Percentiles rank a stretch among this genome's conserved stretches.
phyloP scores from a whole-genome alignment of 2,113 vertebrate genomes.

The Pyxicephalus adspersus region DNA sequence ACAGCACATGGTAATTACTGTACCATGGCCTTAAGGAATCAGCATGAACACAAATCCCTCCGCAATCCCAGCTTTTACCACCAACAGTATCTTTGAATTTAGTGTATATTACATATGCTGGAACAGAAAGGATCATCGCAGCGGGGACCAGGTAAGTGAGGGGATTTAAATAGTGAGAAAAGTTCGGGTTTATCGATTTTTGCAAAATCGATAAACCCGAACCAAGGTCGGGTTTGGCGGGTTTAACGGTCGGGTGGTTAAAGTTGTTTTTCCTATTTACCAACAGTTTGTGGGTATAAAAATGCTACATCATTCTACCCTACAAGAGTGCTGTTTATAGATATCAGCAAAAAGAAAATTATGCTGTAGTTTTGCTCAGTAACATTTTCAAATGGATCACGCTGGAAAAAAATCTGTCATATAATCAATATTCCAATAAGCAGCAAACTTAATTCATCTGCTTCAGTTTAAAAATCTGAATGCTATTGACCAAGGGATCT shows the following conservation, averaged over 20 bases:
- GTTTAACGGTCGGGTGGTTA: no score
- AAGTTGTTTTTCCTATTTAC: no score
- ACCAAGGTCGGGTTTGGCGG: no score
- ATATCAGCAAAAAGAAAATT: not conserved
- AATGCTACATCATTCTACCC: no score
- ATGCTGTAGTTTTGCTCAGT: conserved; percentile 1
- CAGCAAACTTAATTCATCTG: conserved; percentile 60
- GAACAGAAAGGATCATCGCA: no score
- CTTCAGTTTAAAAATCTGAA: conserved; percentile 36
- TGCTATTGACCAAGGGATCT: conserved; percentile 31
- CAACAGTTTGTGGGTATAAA: no score
- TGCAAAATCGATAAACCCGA: no score
- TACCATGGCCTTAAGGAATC: conserved; percentile 17
- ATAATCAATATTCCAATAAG: conserved; percentile 63
- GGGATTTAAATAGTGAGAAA: no score
- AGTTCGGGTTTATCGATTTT: no score
- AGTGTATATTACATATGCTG: no score
- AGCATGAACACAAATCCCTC: conserved; percentile 1
- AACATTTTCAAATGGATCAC: conserved; percentile 58
- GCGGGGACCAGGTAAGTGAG: no score
- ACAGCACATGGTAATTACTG: not conserved
- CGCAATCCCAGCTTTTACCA: not conserved
- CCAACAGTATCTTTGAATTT: not conserved
- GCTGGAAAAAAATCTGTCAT: conserved; percentile 54
- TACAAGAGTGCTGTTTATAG: no score